Percentiles rank a stretch among this genome's conserved stretches.
phyloP scores from a whole-genome alignment of 2,797 vertebrate species.

The Malacoraja senta region DNA sequence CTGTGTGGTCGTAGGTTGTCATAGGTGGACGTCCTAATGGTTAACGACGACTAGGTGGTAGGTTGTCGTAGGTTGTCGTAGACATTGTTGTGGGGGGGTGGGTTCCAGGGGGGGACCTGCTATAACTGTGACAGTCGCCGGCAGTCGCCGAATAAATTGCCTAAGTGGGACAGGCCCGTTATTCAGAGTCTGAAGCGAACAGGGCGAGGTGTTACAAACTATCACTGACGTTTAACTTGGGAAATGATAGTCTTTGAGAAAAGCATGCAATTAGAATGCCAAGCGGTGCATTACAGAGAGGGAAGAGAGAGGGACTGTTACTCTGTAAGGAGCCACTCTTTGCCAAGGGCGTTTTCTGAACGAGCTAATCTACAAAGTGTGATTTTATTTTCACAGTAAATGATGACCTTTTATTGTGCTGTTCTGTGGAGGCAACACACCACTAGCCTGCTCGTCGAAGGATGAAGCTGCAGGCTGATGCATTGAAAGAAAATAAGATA shows the following conservation, averaged over 20 bases:
- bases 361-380: constrained; percentile 29
- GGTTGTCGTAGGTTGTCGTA: too few relatives aligned
- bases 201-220: neutral
- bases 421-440: neutral
- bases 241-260: neutral
- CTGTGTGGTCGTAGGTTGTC: too few relatives aligned
- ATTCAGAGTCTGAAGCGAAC: neutral
- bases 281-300: neutral
- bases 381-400: constrained; percentile 31
- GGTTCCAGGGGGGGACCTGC: too few relatives aligned
- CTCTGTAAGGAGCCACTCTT: neutral
- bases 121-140: too few relatives aligned
- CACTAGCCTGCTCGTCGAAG: neutral
- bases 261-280: constrained; percentile 19
- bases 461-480: neutral
- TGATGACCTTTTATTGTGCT: constrained; percentile 28
- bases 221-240: neutral
- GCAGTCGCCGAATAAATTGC: too few relatives aligned
- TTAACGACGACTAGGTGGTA: too few relatives aligned
- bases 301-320: neutral
- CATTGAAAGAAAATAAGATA: constrained; percentile 14
- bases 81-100: too few relatives aligned
- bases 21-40: too few relatives aligned
- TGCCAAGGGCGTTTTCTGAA: neutral
- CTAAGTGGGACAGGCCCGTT: too few relatives aligned